Base-by-base conservation (phyloP, 2,113 vertebrate species). In the Phodopus roborovskii region DNA sequence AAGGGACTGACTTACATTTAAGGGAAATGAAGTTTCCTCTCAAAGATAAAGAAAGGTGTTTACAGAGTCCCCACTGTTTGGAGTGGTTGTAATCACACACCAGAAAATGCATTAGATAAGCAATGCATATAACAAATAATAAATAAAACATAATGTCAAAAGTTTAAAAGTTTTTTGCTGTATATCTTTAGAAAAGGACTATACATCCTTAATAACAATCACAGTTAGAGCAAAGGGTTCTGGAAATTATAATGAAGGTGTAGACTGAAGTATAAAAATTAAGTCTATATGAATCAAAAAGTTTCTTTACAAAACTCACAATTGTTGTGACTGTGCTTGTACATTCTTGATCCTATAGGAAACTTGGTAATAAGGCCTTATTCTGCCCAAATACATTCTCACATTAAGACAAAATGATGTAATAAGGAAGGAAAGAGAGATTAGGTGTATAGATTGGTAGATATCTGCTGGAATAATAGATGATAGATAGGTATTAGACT, bases 1-100 rank as follows among this genome's bases (percentile, higher is more conserved):
- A 93, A 88, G 77, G 36, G 53, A 56, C 19, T 64, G 39, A 68
- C n/a, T 90, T 92, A 73, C 78, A 85, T 85, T 97, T 94, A 85
- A 91, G 42, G 77, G 33, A 84, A 92, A 94, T 71, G 36, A 88
- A 75, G 15, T 93, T 88, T 75, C 30, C 2, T 74, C 4, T 93
- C 19, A 28, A 77, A 78, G 10, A 24, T n/a, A 73, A 93, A 75
- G 26, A 20, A 90, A 74, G 1, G 0, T 33, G 58, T 94, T 92
- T 84, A 90, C 42, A 13, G 82, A 86, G 13, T 88, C 30, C 13
- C 79, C 9, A 71, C 39, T 90, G 13, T 42, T 74, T 62, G 50
- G 30, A 90, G 15, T 82, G 74, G 58, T 11, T 91, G 62, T 84
- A 91, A 84, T 64, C 71, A 9, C 20, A 77, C 2, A 85, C 73